phyloP scores from a whole-genome alignment of 1,140 invertebrate genomes.

The Neelides sp. region DNA sequence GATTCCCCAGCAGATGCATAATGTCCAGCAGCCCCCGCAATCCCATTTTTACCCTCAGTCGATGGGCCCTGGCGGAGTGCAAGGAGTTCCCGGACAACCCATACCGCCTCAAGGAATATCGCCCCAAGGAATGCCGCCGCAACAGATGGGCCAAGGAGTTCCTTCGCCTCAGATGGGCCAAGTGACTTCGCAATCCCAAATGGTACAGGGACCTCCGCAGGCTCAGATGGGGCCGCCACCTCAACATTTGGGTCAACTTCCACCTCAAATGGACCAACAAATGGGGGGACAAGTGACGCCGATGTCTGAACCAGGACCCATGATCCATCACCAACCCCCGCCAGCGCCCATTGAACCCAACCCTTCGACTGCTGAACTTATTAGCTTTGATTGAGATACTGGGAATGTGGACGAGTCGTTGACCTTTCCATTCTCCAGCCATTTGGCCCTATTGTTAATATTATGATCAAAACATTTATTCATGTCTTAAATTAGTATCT shows the following conservation, averaged over 20 bases:
- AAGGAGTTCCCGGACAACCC: constrained; percentile 16
- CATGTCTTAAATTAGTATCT: too few relatives aligned
- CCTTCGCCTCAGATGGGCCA: neutral
- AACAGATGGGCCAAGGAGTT: constrained; percentile 26
- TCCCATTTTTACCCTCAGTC: neutral
- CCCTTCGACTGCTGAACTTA: constrained; percentile 49
- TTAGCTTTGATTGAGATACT: constrained; percentile 52
- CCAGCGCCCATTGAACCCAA: constrained; percentile 37
- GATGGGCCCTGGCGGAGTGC: neutral
- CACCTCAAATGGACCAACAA: constrained; percentile 22
- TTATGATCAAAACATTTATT: too few relatives aligned
- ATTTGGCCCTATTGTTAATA: too few relatives aligned
- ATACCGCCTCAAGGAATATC: neutral
- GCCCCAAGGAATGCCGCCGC: constrained; percentile 32
- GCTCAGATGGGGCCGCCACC: neutral
- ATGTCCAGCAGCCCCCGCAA: constrained; percentile 6
- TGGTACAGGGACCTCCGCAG: neutral
- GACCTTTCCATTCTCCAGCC: too few relatives aligned
- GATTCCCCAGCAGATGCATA: neutral
- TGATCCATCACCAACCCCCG: constrained; percentile 22
- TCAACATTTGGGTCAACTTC: constrained; percentile 4
- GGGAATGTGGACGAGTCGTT: too few relatives aligned
- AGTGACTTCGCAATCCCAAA: too few relatives aligned
- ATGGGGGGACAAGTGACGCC: constrained; percentile 29
- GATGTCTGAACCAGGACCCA: constrained; percentile 31